Evolutionary conservation across 2,113 vertebrate genomes (phyloP), one percentile per base, ranked within the genome.

Genomic region (Alectura lathami): DNA sequence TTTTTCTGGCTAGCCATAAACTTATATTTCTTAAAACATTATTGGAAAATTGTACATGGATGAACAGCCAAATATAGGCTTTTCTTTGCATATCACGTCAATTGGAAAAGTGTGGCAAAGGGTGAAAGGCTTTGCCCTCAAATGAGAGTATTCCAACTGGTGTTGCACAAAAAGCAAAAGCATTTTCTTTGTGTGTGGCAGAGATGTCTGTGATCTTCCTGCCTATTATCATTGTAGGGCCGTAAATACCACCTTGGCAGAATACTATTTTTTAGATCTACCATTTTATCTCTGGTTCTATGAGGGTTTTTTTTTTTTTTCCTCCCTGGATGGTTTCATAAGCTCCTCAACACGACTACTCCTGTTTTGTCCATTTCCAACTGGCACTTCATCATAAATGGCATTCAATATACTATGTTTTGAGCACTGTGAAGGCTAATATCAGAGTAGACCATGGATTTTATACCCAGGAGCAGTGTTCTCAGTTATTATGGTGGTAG

Each of bases 381-480:
- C 53, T 57, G 29, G 47, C 30, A 76, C 72, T 96, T 94, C 42
- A 69, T 83, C 80, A 67, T 56, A 83, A 78, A 88, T 81, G 45
- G 20, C 43, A 91, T 91, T 93, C 81, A 64, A 18, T 75, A 74
- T 38, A 79, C 40, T 43, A 30, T 27, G 17, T 88, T 96, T 83
- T 89, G 87, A 94, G 86, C 42, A 59, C 66, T 88, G 72, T 69
- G 79, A 94, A 95, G 72, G 40, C 80, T 91, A 86, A 78, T 93
- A 92, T 83, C 68, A 88, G 53, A 73, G 68, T 93, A 75, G 17
- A 83, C 48, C 26, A 45, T 54, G n/a, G 86, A 62, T 93, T 96
- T 92, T 85, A 82, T 77, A 92, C 64, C 70, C 84, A 91, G 80
- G 50, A 92, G 81, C 45, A 62, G 30, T 74, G 36, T 96, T 86